Percentiles rank a stretch among this genome's conserved stretches.
These are phyloP conservation scores for Glomeris maerens DNA, from an alignment of 1,140 invertebrate genomes.

Conservation along the genomic window DNA sequence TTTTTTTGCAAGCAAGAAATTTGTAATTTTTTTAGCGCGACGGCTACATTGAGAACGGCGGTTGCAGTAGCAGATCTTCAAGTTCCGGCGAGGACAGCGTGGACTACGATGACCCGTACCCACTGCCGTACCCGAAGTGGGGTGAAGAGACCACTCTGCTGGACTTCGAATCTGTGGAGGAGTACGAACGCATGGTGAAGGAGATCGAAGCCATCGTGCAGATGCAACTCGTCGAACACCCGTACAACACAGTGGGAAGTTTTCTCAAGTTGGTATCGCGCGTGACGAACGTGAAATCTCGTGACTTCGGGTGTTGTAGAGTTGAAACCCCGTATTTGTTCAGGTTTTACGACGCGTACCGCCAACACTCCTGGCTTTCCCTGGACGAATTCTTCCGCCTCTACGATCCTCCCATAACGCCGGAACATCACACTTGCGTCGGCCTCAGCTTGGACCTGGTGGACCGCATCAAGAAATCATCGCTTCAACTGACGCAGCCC, in stretches of 20 bases:
- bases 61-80: neutral
- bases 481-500: conserved; percentile 43
- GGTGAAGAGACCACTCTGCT: conserved; percentile 29
- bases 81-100: conserved; percentile 7
- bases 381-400: conserved; percentile 52
- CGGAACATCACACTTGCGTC: conserved; percentile 69
- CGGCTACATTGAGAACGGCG: neutral
- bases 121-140: conserved; percentile 54
- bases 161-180: conserved; percentile 15
- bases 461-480: conserved; percentile 34
- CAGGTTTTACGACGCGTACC: conserved; percentile 57
- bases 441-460: conserved; percentile 66
- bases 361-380: conserved; percentile 35
- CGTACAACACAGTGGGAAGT: conserved; percentile 74
- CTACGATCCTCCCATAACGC: conserved; percentile 59
- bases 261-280: conserved; percentile 44
- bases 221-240: conserved; percentile 50
- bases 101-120: conserved; percentile 31
- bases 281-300: neutral
- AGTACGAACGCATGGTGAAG: conserved; percentile 52
- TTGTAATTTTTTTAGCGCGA: conserved; percentile 17
- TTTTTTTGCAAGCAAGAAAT: conserved; percentile 12
- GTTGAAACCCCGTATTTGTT: conserved; percentile 8
- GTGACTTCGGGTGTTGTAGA: neutral
- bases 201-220: conserved; percentile 58